Conservation (phyloP, 1,140 invertebrate species). For the Musca domestica region DNA sequence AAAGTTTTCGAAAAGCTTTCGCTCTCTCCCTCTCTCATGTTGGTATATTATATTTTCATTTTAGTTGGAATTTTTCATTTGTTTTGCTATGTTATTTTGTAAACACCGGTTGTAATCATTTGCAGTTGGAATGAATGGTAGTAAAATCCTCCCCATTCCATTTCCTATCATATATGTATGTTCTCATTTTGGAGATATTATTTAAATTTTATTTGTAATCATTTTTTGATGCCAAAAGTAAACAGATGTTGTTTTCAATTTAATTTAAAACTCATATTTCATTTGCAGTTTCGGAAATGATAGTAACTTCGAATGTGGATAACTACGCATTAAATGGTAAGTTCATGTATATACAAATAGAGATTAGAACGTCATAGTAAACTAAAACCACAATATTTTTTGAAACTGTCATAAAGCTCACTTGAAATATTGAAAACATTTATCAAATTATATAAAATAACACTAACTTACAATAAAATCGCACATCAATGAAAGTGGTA, state of each 20-base stretch:
- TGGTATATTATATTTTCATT: background rate
- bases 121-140: background rate
- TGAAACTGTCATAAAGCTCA: too few relatives aligned
- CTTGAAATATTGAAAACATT: too few relatives aligned
- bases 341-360: slow-evolving; percentile 25
- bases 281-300: slow-evolving; percentile 36
- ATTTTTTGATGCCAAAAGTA: too few relatives aligned
- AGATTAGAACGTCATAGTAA: too few relatives aligned
- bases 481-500: too few relatives aligned
- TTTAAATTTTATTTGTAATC: background rate
- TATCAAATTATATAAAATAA: too few relatives aligned
- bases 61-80: background rate
- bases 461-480: too few relatives aligned
- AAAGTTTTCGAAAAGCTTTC: background rate
- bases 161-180: too few relatives aligned
- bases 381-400: too few relatives aligned
- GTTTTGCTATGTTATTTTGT: slow-evolving; percentile 1
- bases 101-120: background rate
- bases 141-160: too few relatives aligned
- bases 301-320: slow-evolving; percentile 51
- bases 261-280: background rate
- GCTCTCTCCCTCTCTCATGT: background rate
- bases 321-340: slow-evolving; percentile 48
- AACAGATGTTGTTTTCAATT: too few relatives aligned
- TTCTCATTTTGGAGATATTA: background rate